These are phyloP conservation scores for Andrena camellia DNA, from an alignment of 2,888 invertebrate genomes.

Conservation along the genomic window DNA sequence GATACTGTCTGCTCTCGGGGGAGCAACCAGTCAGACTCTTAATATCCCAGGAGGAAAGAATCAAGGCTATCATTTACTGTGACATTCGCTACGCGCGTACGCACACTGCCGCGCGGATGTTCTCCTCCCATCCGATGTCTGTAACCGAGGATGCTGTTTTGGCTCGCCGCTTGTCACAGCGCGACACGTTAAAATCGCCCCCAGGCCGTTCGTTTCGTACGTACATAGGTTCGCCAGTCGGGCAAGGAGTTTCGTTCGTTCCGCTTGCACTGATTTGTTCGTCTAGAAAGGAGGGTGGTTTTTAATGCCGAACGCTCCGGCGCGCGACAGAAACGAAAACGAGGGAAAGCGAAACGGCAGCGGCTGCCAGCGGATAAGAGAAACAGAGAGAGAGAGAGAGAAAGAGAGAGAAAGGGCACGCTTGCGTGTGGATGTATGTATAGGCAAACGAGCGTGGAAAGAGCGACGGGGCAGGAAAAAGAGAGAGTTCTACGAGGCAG, in stretches of 20 bases:
- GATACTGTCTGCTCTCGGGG: background rate
- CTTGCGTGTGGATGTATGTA: conserved; percentile 22
- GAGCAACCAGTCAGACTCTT: background rate
- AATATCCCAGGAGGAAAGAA: background rate
- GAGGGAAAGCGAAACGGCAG: conserved; percentile 29
- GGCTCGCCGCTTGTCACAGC: conserved; percentile 75
- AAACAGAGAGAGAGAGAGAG: conserved; percentile 12
- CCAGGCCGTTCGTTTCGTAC: conserved; percentile 71
- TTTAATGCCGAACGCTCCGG: conserved; percentile 63
- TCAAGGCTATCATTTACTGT: conserved; percentile 22
- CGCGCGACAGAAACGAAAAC: conserved; percentile 52
- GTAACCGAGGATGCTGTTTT: conserved; percentile 54
- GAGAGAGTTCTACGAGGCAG: conserved; percentile 39
- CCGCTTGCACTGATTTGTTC: conserved; percentile 77
- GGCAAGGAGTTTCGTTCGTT: conserved; percentile 69
- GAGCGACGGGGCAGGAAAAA: conserved; percentile 20
- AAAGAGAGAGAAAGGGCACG: conserved; percentile 12
- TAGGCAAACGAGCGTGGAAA: conserved; percentile 41
- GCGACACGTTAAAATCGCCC: conserved; percentile 80
- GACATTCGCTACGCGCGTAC: conserved; percentile 20
- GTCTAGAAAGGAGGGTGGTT: conserved; percentile 57
- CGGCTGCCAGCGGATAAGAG: conserved; percentile 17
- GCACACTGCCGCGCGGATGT: background rate
- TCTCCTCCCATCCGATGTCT: conserved; percentile 8
- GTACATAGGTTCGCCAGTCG: conserved; percentile 42